A percentile compares a stretch with the other conserved stretches of the same genome.
These are phyloP conservation scores for Typhlichthys eigenmanni DNA, from an alignment of 2,797 vertebrate genomes.

Conservation along the genomic window DNA sequence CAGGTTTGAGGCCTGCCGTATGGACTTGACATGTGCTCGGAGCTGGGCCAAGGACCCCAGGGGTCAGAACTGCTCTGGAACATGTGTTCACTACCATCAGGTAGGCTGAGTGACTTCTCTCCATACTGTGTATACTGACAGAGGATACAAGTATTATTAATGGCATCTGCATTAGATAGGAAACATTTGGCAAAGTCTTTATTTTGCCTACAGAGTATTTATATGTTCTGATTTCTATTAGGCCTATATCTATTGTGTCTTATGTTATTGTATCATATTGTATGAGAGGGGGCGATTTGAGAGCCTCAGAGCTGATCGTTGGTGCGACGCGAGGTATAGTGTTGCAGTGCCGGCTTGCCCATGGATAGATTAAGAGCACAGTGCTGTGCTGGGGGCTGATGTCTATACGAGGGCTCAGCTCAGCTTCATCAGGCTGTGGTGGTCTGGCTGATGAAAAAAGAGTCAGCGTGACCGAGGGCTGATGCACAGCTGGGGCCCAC, in stretches of 20 bases:
- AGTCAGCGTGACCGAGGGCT: slow-evolving; percentile 50
- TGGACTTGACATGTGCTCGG: slow-evolving; percentile 80
- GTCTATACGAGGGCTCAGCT: slow-evolving; percentile 46
- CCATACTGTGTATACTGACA: no score
- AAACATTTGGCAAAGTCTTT: no score
- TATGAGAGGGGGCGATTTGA: slow-evolving; percentile 11
- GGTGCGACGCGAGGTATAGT: slow-evolving; percentile 3
- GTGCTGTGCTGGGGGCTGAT: slow-evolving; percentile 38
- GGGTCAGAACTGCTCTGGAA: slow-evolving; percentile 76
- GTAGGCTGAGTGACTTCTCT: slow-evolving; percentile 52
- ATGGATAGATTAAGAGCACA: slow-evolving; percentile 44
- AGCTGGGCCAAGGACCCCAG: slow-evolving; percentile 74
- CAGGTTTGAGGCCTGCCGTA: slow-evolving; percentile 84
- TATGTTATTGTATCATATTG: neutral
- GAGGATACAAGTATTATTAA: no score
- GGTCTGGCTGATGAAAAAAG: slow-evolving; percentile 30
- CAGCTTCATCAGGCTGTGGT: slow-evolving; percentile 34
- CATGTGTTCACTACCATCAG: slow-evolving; percentile 82
- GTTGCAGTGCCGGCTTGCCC: neutral
- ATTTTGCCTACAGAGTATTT: no score
- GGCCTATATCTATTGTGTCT: neutral
- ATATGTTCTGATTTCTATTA: neutral
- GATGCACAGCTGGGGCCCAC: slow-evolving; percentile 50
- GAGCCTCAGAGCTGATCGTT: neutral
- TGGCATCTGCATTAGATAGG: no score